Percentiles rank a stretch among this genome's conserved stretches.
phyloP scores from a whole-genome alignment of 2,888 invertebrate genomes.

The Drosophila robusta region DNA sequence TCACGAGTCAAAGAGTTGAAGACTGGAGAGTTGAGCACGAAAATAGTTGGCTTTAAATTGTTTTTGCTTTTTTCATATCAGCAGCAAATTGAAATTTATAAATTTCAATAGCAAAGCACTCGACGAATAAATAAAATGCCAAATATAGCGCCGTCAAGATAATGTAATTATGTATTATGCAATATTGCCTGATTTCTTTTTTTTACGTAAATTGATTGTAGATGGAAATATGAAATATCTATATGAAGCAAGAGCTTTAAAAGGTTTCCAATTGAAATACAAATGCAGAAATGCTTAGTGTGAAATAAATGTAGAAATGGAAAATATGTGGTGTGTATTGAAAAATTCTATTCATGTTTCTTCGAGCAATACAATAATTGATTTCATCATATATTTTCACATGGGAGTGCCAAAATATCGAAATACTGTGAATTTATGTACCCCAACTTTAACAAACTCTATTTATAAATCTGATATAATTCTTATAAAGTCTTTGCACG shows the following conservation, averaged over 20 bases:
- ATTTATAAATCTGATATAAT: neutral
- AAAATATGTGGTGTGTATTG: neutral
- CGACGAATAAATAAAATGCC: conserved; percentile 3
- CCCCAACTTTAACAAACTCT: neutral
- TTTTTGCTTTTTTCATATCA: conserved; percentile 12
- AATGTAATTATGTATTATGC: conserved; percentile 31
- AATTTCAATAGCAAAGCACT: conserved; percentile 24
- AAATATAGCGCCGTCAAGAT: conserved; percentile 14
- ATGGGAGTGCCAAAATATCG: neutral
- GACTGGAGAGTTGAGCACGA: neutral
- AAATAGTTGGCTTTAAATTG: neutral
- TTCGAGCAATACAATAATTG: neutral
- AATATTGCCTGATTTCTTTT: conserved; percentile 4
- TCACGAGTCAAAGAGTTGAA: neutral
- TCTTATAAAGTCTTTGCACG: neutral
- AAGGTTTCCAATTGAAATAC: conserved; percentile 32
- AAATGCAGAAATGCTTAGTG: conserved; percentile 16
- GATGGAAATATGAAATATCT: conserved; percentile 34
- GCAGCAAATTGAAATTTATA: conserved; percentile 19
- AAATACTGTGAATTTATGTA: too few species aligned
- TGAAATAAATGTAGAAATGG: conserved; percentile 23
- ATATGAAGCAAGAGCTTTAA: conserved; percentile 34
- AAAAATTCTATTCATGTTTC: neutral
- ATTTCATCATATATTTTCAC: neutral
- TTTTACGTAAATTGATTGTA: conserved; percentile 6